A percentile compares a stretch with the other conserved stretches of the same genome.
These are phyloP conservation scores for Lagenorhynchus albirostris DNA, from an alignment of 2,113 vertebrate species.

Conservation along the genomic window DNA sequence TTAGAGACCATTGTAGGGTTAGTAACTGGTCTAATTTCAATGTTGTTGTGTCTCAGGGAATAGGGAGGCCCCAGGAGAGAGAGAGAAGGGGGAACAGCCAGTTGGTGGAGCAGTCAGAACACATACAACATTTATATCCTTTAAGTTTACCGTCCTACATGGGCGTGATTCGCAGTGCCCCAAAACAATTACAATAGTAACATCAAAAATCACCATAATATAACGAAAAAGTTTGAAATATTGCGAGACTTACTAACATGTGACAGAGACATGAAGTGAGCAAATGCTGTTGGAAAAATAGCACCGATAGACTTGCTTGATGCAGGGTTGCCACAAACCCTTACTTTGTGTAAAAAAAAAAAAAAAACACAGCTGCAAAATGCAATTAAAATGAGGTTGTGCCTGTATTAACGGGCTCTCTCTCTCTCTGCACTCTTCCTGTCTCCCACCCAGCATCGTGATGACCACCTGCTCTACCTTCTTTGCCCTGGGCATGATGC, in stretches of 20 bases:
- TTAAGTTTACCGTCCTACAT: background rate
- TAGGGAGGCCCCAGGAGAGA: background rate
- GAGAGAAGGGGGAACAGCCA: background rate
- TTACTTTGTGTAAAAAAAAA: background rate
- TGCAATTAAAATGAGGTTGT: background rate
- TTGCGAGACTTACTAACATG: background rate
- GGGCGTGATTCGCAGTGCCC: background rate
- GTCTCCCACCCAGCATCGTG: conserved; percentile 82
- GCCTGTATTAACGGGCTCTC: background rate
- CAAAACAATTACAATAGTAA: background rate
- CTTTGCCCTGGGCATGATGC: conserved; percentile 87
- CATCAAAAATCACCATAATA: background rate
- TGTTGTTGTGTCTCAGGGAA: background rate
- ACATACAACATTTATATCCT: background rate
- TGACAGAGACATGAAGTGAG: background rate
- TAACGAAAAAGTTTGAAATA: background rate
- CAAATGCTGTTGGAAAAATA: background rate
- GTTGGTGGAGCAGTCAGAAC: background rate
- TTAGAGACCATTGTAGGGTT: background rate
- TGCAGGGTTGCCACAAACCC: background rate
- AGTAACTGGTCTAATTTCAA: background rate
- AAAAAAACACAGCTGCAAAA: background rate
- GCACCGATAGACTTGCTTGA: background rate
- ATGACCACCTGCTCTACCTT: conserved; percentile 90
- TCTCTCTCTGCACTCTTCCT: conserved; percentile 23